Evolutionary conservation across 1,140 invertebrate genomes (phyloP), one percentile per base, ranked within the genome.

Genomic region (Cyclina sinensis): DNA sequence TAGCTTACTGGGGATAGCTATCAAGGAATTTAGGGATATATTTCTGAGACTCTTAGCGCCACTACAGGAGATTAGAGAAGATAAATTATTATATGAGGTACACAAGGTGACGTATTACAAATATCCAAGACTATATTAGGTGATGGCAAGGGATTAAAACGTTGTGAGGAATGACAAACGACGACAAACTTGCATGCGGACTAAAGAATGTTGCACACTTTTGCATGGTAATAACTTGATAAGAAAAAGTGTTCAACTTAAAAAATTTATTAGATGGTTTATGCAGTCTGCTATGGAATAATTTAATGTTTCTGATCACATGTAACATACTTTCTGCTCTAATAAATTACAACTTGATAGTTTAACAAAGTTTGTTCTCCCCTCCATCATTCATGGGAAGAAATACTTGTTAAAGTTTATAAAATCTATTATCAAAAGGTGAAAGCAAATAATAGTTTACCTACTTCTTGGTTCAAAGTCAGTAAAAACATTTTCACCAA

Each of bases 11-110:
- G 65, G 5, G 46, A 51, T 78, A 78, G 74, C 24, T 78, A 39
- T 78, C 27, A 37, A 54, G 74, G 74, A 78, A 78, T 78, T 78
- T 78, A 54, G 5, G 74, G 74, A 78, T 51, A 39, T 78, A 51
- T 51, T 48, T 37, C 9, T 14, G n/a, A 3, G 46, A 24, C 74
- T 78, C 46, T 48, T 35, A 54, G 27, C 74, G 32, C 18, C 18
- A 54, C 18, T 78, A 27, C 30, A 16, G 30, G 18, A 78, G 74
- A 78, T 78, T 78, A 78, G 35, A 9, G 2, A 9, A 74, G 70
- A 74, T 74, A 74, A 78, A 78, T 54, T 46, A 78, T 30, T 35
- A 30, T 54, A 54, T 27, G 16, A 48, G 27, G 46, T 51, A 43
- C 30, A 35, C 14, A 16, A 35, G 74, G 74, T 54, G 74, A 78